Conservation (phyloP, 2,888 invertebrate species). For the Ochropacha duplaris region DNA sequence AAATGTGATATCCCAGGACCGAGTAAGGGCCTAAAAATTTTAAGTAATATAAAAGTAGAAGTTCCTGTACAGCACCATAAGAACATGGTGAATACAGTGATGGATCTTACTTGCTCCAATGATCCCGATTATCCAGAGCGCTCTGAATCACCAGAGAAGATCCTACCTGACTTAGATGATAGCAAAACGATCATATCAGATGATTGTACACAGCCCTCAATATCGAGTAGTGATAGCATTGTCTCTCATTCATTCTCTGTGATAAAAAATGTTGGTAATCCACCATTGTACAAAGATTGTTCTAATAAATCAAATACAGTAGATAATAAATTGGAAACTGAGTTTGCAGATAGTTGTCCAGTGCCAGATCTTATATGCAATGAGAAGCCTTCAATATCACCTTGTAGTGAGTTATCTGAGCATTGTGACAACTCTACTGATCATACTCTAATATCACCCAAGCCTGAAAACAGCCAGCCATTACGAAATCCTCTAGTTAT, state of each 20-base stretch:
- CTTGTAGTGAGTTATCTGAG: conserved; percentile 77
- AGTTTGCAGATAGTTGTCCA: conserved; percentile 72
- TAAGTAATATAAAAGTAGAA: conserved; percentile 81
- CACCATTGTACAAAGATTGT: conserved; percentile 56
- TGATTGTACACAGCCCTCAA: conserved; percentile 51
- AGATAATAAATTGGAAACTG: conserved; percentile 65
- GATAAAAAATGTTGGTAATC: conserved; percentile 72
- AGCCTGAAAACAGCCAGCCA: conserved; percentile 29
- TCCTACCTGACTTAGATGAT: conserved; percentile 71
- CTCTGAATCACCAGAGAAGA: conserved; percentile 61
- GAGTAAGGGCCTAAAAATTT: conserved; percentile 74
- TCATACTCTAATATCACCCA: conserved; percentile 49
- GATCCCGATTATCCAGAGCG: conserved; percentile 58
- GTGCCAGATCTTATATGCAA: conserved; percentile 79
- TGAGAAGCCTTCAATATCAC: conserved; percentile 78
- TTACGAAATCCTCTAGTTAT: conserved; percentile 29
- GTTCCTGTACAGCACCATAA: conserved; percentile 76
- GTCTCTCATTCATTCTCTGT: conserved; percentile 69
- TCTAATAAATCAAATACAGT: conserved; percentile 46
- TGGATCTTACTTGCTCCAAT: conserved; percentile 69
- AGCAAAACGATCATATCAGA: conserved; percentile 52
- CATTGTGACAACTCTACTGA: conserved; percentile 71
- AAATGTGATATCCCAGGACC: conserved; percentile 53
- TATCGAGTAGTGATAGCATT: conserved; percentile 49
- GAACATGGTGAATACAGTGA: conserved; percentile 71